A percentile compares a stretch with the other conserved stretches of the same genome.
These are phyloP conservation scores for Zophobas atratus DNA, from an alignment of 1,140 invertebrate species.

Conservation along the genomic window DNA sequence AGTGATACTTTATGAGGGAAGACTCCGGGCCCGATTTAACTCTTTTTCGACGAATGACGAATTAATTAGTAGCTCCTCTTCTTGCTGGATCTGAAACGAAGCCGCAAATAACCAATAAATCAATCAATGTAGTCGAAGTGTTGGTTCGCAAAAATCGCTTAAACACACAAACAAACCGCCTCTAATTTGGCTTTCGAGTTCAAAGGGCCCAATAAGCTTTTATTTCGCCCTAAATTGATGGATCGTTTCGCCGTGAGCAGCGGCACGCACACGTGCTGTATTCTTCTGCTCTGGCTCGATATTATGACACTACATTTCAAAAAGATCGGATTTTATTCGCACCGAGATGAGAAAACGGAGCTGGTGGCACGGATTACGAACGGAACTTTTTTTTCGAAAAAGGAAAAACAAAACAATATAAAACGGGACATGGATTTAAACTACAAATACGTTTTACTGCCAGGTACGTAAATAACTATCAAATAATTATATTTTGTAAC, in stretches of 20 bases:
- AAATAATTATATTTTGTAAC: too few relatives aligned
- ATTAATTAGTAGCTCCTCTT: conserved; percentile 29
- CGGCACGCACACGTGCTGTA: neutral
- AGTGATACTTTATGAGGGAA: conserved; percentile 27
- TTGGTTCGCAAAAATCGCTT: conserved; percentile 51
- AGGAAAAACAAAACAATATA: too few relatives aligned
- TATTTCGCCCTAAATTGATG: conserved; percentile 50
- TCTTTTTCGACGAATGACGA: neutral
- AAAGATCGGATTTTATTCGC: too few relatives aligned
- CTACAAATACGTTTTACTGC: too few relatives aligned
- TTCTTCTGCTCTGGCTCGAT: conserved; percentile 2
- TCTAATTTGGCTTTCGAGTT: conserved; percentile 44
- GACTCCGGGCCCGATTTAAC: neutral
- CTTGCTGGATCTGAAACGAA: conserved; percentile 8
- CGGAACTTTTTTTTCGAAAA: too few relatives aligned
- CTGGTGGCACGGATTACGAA: too few relatives aligned
- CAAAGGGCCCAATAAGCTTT: conserved; percentile 50
- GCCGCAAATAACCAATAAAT: conserved; percentile 50
- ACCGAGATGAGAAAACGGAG: too few relatives aligned
- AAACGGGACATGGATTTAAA: too few relatives aligned
- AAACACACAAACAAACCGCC: conserved; percentile 49
- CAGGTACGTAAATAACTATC: too few relatives aligned
- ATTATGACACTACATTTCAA: conserved; percentile 8
- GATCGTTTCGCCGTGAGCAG: conserved; percentile 29
- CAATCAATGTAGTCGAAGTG: conserved; percentile 49